Base-by-base conservation (phyloP, 2,888 invertebrate genomes). In the Melangyna quadrimaculata region DNA sequence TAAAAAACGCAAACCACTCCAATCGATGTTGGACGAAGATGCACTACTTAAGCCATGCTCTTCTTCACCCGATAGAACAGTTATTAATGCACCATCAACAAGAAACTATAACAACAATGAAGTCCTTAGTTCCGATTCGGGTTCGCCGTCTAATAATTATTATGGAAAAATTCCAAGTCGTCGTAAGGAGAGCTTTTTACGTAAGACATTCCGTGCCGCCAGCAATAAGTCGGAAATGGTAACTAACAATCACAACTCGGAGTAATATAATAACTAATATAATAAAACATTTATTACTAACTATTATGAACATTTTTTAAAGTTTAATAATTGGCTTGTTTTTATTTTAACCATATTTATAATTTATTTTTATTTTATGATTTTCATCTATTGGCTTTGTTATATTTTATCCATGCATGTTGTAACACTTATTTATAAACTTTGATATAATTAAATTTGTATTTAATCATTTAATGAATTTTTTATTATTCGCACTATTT, bases 181-280 rank as follows among this genome's bases (percentile, higher is more conserved):
- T 5, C 90, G 91, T 75, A 92, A 91, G 81, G 89, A 91, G 87
- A 93, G 93, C 90, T 93, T 93, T 89, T 90, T 93, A 87, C 92
- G 92, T 86, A 92, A 92, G 90, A 93, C 91, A 55, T 90, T 92
- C 88, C 90, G 90, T 88, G 91, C 92, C 88, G 89, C 90, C 88
- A 89, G 88, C 75, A 90, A 78, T 87, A 91, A 89, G 53, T 84
- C 87, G 63, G 88, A 88, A 70, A 87, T 88, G 81, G 89, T 81
- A 40, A 78, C 71, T 82, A 78, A 84, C 75, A 57, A 37, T 6
- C 75, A 61, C 32, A 69, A 61, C 55, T 81, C 81, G 57, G 86
- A 86, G 48, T 86, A 86, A 69, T 17, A 37, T 51, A 29, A 17
- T 1, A 3, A 9, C 1, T 40, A 22, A 32, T 19, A 7, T 4